A percentile compares a stretch with the other conserved stretches of the same genome.
Conservation (phyloP, 1,140 invertebrate genomes). For the Lerema accius region DNA sequence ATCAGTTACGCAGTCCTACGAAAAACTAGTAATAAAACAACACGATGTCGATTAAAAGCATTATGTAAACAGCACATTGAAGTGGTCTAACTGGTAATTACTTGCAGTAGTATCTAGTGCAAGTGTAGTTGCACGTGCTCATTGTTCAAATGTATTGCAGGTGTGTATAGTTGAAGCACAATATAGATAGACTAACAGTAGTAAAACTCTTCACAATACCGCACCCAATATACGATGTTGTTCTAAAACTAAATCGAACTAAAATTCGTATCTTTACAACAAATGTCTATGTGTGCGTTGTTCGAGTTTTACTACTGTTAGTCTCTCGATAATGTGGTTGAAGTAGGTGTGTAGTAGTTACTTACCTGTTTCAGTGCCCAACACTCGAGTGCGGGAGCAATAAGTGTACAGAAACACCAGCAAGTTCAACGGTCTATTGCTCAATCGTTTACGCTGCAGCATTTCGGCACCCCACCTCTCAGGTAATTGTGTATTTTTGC, state of each 20-base stretch:
- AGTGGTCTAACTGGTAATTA: constrained; percentile 15
- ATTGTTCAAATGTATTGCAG: not conserved
- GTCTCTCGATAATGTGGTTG: not conserved
- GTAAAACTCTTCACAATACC: too few relatives aligned
- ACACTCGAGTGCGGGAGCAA: constrained; percentile 52
- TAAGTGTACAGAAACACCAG: constrained; percentile 64
- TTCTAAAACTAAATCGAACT: too few relatives aligned
- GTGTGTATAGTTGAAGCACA: too few relatives aligned
- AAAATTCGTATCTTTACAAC: too few relatives aligned
- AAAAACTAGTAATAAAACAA: constrained; percentile 8
- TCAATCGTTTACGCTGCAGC: constrained; percentile 73
- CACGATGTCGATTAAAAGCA: constrained; percentile 16
- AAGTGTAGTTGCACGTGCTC: constrained; percentile 11
- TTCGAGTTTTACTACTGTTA: too few relatives aligned
- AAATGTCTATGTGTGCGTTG: constrained; percentile 2
- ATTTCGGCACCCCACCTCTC: constrained; percentile 67
- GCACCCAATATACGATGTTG: too few relatives aligned
- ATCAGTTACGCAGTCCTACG: constrained; percentile 12
- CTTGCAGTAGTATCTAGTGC: not conserved
- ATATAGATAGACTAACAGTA: too few relatives aligned
- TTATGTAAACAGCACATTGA: constrained; percentile 23
- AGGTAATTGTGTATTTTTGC: constrained; percentile 50
- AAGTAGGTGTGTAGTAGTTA: not conserved
- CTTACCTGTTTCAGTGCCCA: constrained; percentile 58
- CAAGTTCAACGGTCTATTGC: constrained; percentile 71